These are phyloP conservation scores for Cardiocondyla obscurior DNA, from an alignment of 1,140 invertebrate genomes.

Conservation along the genomic window DNA sequence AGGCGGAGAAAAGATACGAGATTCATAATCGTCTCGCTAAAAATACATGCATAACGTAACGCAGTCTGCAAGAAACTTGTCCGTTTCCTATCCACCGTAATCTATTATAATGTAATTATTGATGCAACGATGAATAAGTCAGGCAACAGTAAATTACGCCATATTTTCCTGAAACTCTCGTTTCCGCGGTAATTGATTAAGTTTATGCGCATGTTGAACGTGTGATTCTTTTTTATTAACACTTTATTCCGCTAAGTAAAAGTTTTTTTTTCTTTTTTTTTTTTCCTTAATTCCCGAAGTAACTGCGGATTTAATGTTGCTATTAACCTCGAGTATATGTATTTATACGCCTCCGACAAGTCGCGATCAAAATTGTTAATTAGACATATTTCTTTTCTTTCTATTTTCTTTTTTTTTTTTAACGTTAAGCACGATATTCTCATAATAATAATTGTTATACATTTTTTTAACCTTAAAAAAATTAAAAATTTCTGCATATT, in stretches of 20 bases:
- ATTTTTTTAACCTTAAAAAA: no score
- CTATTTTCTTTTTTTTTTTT: neutral
- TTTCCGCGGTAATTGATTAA: neutral
- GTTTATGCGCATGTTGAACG: neutral
- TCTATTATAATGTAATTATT: conserved; percentile 32
- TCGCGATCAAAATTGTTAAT: neutral
- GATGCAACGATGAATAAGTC: neutral
- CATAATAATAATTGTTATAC: no score
- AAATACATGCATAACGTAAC: conserved; percentile 52
- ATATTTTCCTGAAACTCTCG: neutral
- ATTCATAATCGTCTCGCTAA: conserved; percentile 47
- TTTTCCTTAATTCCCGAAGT: neutral
- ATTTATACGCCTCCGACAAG: neutral
- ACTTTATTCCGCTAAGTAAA: neutral
- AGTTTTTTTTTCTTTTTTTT: no score
- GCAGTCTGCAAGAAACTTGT: conserved; percentile 11
- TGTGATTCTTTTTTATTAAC: neutral
- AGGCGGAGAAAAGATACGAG: conserved; percentile 20
- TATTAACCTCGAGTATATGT: neutral
- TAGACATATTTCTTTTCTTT: neutral
- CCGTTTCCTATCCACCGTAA: neutral
- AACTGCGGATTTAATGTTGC: neutral
- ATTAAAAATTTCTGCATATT: no score
- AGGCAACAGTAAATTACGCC: neutral
- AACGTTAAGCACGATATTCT: no score